Percentiles rank a stretch among this genome's conserved stretches.
phyloP scores from a whole-genome alignment of 2,113 vertebrate species.

The Aspidoscelis tigris region DNA sequence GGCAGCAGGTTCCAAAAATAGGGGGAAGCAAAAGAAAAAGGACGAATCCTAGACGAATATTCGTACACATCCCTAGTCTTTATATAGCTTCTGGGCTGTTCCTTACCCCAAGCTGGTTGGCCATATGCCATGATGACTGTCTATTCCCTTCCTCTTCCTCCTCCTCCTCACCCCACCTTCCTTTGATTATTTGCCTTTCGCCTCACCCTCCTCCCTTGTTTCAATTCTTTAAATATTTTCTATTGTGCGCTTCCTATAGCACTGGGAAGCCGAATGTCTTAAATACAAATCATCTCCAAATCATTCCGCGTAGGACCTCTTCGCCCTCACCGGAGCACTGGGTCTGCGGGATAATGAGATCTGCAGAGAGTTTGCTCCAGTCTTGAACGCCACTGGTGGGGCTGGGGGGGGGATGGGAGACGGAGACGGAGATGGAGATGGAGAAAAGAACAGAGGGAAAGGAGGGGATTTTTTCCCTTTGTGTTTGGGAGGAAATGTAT shows the following conservation, averaged over 20 bases:
- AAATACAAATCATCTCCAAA: slow-evolving; percentile 75
- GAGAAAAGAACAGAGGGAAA: slow-evolving; percentile 1
- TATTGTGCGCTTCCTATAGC: background rate
- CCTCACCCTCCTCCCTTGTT: background rate
- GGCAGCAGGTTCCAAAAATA: too few species aligned
- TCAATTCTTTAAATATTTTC: slow-evolving; percentile 64
- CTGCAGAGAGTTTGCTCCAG: slow-evolving; percentile 73
- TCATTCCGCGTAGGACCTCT: slow-evolving; percentile 70
- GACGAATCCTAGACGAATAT: too few species aligned
- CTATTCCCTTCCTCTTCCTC: background rate
- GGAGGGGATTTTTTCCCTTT: background rate
- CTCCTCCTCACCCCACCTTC: slow-evolving; percentile 22
- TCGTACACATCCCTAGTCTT: too few species aligned
- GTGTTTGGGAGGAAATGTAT: background rate
- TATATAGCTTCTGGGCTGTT: background rate
- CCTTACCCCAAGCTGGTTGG: background rate
- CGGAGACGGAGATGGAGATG: slow-evolving; percentile 24
- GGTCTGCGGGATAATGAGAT: slow-evolving; percentile 72
- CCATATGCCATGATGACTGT: background rate
- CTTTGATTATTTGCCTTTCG: slow-evolving; percentile 20
- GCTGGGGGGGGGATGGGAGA: slow-evolving; percentile 17
- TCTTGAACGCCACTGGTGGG: slow-evolving; percentile 49
- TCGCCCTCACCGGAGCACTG: slow-evolving; percentile 58
- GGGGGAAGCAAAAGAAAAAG: too few species aligned
- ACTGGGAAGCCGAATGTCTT: slow-evolving; percentile 57